Evolutionary conservation across 92 coral and sea anemone species (phyloP), one percentile per base, ranked within the genome.

Genomic region (Blastomussa wellsi): DNA sequence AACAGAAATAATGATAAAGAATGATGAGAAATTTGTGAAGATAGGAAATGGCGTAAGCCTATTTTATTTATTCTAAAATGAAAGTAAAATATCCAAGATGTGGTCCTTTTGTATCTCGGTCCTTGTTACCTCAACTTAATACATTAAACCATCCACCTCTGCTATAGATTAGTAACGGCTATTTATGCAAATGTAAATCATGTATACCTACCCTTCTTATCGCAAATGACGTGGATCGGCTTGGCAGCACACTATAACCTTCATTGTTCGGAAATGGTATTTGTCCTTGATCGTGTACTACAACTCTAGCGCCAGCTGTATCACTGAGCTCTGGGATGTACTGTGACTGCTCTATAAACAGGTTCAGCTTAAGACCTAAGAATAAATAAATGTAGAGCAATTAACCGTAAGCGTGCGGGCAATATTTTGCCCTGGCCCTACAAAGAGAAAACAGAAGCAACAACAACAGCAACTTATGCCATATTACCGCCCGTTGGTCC

Each of bases 201-300:
- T 60, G 0, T 26, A n/a, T 7, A 4, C 44, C 19, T 77, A 87
- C 90, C 87, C 85, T 41, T 44, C 87, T 72, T 37, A 87, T 62
- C 15, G 52, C 90, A 66, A 87, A 70, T 8, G 90, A 60, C 7
- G 92, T 89, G 16, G 89, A 82, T 36, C 83, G 38, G 84, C 90
- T 84, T 33, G 92, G 86, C 17, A 76, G 33, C 29, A 89, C 87
- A 76, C 87, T 86, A 28, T 79, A 52, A 1, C 92, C 92, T 64
- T 86, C 88, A 51, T 81, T 89, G 41, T 74, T 44, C 10, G 92
- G 92, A 35, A 89, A 89, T 44, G 90, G 92, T 62, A 86, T 86
- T 4, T 66, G 86, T 15, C 88, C 81, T 65, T 74, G 92, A 26
- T 80, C 87, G 42, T 79, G 85, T 55, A 89, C 69, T 9, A 78